Conservation (phyloP, 2,113 vertebrate species). For the Toxotes chatareus region DNA sequence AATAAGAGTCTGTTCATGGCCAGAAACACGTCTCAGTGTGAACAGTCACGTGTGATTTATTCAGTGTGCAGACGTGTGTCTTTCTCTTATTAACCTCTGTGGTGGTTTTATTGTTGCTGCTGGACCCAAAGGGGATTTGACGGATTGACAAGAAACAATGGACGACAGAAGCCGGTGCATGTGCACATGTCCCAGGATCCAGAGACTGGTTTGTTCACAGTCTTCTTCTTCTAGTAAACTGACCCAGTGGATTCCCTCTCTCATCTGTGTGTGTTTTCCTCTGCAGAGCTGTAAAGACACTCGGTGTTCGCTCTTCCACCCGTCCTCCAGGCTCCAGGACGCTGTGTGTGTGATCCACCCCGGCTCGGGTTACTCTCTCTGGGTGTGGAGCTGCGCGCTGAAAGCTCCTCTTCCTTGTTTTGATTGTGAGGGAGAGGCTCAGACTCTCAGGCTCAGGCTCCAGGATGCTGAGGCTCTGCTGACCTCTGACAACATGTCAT, state of each 20-base stretch:
- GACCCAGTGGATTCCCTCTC: neutral
- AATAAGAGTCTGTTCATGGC: too few relatives aligned
- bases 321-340: slow-evolving; percentile 50
- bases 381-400: slow-evolving; percentile 57
- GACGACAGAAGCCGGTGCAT: too few relatives aligned
- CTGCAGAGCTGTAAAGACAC: slow-evolving; percentile 15
- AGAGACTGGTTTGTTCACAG: too few relatives aligned
- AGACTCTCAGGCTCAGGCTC: slow-evolving; percentile 7
- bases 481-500: slow-evolving; percentile 19
- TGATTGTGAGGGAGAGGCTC: slow-evolving; percentile 62
- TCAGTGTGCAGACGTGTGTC: too few relatives aligned
- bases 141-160: too few relatives aligned
- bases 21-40: too few relatives aligned
- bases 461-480: slow-evolving; percentile 31
- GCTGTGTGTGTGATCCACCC: slow-evolving; percentile 31
- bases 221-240: neutral
- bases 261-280: slow-evolving; percentile 18
- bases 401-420: slow-evolving; percentile 75
- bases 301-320: neutral
- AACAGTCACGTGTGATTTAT: too few relatives aligned
- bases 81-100: too few relatives aligned
- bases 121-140: too few relatives aligned
- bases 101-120: too few relatives aligned
- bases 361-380: slow-evolving; percentile 39
- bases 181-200: too few relatives aligned